These are phyloP conservation scores for Chrysolina oricalcia DNA, from an alignment of 2,888 invertebrate genomes.

Conservation along the genomic window DNA sequence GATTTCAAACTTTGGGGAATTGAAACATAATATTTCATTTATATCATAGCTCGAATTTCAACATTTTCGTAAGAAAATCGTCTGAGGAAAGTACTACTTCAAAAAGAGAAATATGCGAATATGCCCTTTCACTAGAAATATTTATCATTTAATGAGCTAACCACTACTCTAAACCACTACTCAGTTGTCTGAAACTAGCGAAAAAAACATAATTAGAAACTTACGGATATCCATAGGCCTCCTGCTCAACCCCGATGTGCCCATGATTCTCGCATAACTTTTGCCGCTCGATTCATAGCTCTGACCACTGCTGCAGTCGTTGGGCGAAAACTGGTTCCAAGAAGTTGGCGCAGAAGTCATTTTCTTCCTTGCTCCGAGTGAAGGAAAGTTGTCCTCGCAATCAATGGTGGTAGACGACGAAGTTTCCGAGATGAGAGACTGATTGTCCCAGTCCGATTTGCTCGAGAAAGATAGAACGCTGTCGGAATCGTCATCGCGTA, in stretches of 20 bases:
- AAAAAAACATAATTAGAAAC: constrained; percentile 3
- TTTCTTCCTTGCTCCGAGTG: constrained; percentile 20
- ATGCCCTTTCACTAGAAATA: too few species aligned
- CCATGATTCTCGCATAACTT: constrained; percentile 48
- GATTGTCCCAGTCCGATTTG: constrained; percentile 49
- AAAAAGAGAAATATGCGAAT: too few species aligned
- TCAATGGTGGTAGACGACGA: constrained; percentile 18
- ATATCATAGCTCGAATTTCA: too few species aligned
- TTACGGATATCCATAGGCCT: constrained; percentile 50
- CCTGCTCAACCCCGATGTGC: constrained; percentile 40
- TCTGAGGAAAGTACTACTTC: too few species aligned
- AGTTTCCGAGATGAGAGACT: constrained; percentile 37
- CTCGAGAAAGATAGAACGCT: constrained; percentile 46
- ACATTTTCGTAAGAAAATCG: too few species aligned
- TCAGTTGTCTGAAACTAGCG: background rate
- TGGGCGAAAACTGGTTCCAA: constrained; percentile 39
- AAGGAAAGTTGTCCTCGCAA: constrained; percentile 33
- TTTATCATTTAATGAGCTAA: too few species aligned
- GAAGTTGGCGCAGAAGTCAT: constrained; percentile 23
- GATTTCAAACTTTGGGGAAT: too few species aligned
- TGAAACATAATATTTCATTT: too few species aligned
- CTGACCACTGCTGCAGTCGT: constrained; percentile 29
- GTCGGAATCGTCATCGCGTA: constrained; percentile 42
- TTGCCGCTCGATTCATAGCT: constrained; percentile 13
- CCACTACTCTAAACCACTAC: too few species aligned